Evolutionary conservation across 2,797 vertebrate genomes (phyloP), one percentile per base, ranked within the genome.

Genomic region (Sebastes hopkinsi): DNA sequence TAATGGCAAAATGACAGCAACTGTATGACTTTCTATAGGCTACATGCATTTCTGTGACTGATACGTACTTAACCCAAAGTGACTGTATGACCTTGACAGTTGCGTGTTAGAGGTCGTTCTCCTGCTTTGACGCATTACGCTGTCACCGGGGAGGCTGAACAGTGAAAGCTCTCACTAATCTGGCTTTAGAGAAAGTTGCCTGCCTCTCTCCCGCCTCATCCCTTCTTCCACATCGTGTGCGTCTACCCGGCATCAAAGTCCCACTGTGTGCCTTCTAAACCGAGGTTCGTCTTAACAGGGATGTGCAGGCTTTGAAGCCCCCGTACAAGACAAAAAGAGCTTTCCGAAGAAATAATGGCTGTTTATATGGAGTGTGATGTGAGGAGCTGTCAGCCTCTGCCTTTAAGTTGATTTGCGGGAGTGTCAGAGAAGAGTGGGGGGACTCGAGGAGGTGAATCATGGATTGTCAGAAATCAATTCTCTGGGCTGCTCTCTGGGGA

Each of bases 391-490:
- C 93, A 94, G 91, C 25, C 87, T 71, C 81, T 93, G 90, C 91
- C 92, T 95, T 94, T 94, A 94, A 94, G 90, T 93, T 95, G 94
- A 96, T 96, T 95, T 95, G 93, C 93, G 84, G 90, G 85, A 92
- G 92, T 92, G 92, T 93, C 91, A 83, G 80, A 85, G 89, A 88
- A 88, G 87, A 90, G 86, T 83, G 87, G 81, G 82, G 81, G 81
- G 87, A 92, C 89, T 93, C 42, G 58, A 86, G 87, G 92, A 93
- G 92, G 93, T 92, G 94, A 94, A 95, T 94, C 92, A 83, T 80
- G 87, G 90, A 94, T 95, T 92, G 94, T 95, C 95, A 95, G 92
- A 92, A 95, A 95, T 96, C 95, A 95, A 95, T 95, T 95, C 93
- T 90, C 80, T 78, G 87, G 90, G 89, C 90, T 67, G 79, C 83